These are phyloP conservation scores for Peromyscus melanophrys DNA, from an alignment of 2,797 vertebrate genomes.

Conservation along the genomic window DNA sequence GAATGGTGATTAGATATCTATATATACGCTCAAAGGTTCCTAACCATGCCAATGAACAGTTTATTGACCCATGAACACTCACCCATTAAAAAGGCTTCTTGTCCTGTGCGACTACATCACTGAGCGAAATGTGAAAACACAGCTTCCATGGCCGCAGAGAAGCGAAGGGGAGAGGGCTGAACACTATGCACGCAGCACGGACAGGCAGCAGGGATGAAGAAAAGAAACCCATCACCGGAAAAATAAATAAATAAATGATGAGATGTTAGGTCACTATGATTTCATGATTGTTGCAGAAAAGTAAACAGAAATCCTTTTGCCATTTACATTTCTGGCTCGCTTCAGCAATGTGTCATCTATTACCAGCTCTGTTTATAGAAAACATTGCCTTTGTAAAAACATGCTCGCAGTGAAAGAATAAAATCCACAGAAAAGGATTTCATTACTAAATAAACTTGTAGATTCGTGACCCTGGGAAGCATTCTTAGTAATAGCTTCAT, in stretches of 20 bases:
- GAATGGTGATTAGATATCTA: conserved; percentile 33
- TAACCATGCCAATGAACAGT: neutral
- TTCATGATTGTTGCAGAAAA: conserved; percentile 82
- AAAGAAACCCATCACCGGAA: conserved; percentile 58
- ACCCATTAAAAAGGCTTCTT: no score
- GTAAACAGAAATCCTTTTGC: conserved; percentile 83
- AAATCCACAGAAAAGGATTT: conserved; percentile 85
- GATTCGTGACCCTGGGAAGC: conserved; percentile 74
- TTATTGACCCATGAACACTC: neutral
- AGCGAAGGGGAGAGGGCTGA: neutral
- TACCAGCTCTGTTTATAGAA: conserved; percentile 87
- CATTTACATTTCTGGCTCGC: conserved; percentile 85
- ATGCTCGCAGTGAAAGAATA: conserved; percentile 79
- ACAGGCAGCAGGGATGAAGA: conserved; percentile 29
- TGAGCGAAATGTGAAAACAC: neutral
- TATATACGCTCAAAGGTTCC: neutral
- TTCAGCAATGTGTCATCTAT: conserved; percentile 80
- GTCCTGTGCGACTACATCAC: neutral
- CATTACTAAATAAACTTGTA: conserved; percentile 78
- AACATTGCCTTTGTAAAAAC: conserved; percentile 82
- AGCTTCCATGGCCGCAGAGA: neutral
- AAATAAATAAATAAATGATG: conserved; percentile 83
- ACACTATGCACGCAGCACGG: neutral
- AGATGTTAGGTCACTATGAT: conserved; percentile 82
- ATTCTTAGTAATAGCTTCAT: conserved; percentile 15